Evolutionary conservation across 2,113 vertebrate species (phyloP).

Genomic region (Semnornis frantzii): DNA sequence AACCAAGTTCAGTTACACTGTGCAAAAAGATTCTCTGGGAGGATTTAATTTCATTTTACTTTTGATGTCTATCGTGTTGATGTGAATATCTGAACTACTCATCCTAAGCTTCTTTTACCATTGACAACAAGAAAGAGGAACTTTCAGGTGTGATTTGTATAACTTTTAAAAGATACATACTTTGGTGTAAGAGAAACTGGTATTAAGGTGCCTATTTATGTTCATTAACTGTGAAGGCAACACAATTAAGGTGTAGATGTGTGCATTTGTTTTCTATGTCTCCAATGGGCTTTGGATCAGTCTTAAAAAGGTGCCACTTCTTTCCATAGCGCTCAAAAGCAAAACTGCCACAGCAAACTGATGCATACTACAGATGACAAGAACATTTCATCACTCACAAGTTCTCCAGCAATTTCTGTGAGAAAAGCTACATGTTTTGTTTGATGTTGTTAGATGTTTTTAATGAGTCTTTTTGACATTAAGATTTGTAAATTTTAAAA

Average conservation of each 20-base stretch:
- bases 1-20: neutral
- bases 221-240: neutral
- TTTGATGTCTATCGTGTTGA: neutral
- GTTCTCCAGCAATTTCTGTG: neutral
- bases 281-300: neutral
- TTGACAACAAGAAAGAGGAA: neutral
- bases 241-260: neutral
- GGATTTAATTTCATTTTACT: neutral
- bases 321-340: neutral
- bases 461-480: neutral
- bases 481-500: neutral
- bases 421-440: neutral
- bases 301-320: neutral
- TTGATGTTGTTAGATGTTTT: neutral
- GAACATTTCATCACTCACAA: neutral
- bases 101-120: neutral
- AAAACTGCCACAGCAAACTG: neutral
- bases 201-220: neutral
- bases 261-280: neutral
- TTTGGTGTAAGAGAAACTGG: neutral
- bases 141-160: neutral
- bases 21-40: neutral
- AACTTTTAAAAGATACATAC: neutral
- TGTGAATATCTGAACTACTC: neutral
- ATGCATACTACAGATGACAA: neutral